Evolutionary conservation across 2,888 invertebrate species (phyloP), one percentile per base, ranked within the genome.

Genomic region (Alloplasta piceator): DNA sequence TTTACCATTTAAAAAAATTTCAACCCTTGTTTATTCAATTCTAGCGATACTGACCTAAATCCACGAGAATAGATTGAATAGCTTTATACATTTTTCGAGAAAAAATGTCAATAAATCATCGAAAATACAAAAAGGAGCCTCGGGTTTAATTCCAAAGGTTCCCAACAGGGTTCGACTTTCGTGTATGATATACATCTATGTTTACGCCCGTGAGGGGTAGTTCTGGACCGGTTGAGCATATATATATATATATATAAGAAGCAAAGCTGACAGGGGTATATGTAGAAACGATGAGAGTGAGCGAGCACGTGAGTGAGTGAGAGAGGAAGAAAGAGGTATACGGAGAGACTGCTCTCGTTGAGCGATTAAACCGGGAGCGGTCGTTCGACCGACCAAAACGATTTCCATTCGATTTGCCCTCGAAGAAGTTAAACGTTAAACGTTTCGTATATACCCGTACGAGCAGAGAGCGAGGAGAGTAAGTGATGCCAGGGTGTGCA

Each of bases 371-470:
- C 77, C 82, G 71, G 81, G 82, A 70, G 75, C 75, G 82, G 82
- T 82, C 82, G 82, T 82, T 78, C 78, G 75, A 82, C 74, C 81
- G 82, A 85, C 82, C 83, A 81, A 87, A 87, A 88, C 86, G 88
- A 89, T 88, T 90, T 89, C 86, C 88, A 89, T 90, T 89, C 89
- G 90, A 91, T 90, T 90, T 89, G 86, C 84, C 74, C 76, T 78
- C 88, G 86, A 87, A 88, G 88, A 89, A 89, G 88, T 89, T 89
- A 86, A 88, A 86, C 87, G 89, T 88, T 90, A 88, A 91, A 90
- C 87, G 87, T 86, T 83, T 84, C 75, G 83, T 82, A 74, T 78
- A 67, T 82, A 78, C 39, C 68, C 60, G 72, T 84, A 85, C 79
- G 82, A 68, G 76, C 43, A 60, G 55, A 56, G 58, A 73, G 73